Evolutionary conservation across 1,140 invertebrate species (phyloP).

Genomic region (Callitettix versicolor): DNA sequence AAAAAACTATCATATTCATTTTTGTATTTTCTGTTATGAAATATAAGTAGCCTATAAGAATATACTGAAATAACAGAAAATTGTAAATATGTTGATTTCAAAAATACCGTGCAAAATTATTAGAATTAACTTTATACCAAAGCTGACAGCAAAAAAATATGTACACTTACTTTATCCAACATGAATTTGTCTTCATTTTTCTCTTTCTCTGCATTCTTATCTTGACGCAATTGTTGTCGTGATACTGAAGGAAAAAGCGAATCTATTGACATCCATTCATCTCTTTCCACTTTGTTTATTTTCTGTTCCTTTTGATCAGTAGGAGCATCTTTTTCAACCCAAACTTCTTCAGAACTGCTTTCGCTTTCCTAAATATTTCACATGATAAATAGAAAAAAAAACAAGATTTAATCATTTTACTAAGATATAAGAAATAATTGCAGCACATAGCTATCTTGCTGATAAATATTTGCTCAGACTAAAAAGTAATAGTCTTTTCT

Average conservation of each 20-base stretch:
- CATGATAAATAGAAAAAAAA: no score
- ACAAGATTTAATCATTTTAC: no score
- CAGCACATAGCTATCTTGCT: no score
- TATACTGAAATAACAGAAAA: no score
- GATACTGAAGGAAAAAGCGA: conserved; percentile 8
- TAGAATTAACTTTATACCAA: no score
- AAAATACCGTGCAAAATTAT: no score
- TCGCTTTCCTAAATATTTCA: neutral
- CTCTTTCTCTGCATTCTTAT: conserved; percentile 1
- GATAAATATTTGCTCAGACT: no score
- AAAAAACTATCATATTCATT: neutral
- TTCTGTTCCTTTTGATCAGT: neutral
- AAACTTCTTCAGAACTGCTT: conserved; percentile 16
- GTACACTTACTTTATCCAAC: conserved; percentile 10
- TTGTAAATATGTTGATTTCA: no score
- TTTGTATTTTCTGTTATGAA: neutral
- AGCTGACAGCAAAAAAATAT: no score
- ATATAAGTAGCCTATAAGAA: neutral
- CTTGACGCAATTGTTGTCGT: conserved; percentile 7
- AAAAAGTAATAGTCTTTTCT: no score
- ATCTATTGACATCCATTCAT: conserved; percentile 17
- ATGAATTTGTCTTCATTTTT: conserved; percentile 11
- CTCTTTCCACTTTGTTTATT: neutral
- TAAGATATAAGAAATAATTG: no score
- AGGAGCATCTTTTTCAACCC: conserved; percentile 16